Percentiles rank a stretch among this genome's conserved stretches.
These are phyloP conservation scores for Drosophila birchii DNA, from an alignment of 2,888 invertebrate species.

Conservation along the genomic window DNA sequence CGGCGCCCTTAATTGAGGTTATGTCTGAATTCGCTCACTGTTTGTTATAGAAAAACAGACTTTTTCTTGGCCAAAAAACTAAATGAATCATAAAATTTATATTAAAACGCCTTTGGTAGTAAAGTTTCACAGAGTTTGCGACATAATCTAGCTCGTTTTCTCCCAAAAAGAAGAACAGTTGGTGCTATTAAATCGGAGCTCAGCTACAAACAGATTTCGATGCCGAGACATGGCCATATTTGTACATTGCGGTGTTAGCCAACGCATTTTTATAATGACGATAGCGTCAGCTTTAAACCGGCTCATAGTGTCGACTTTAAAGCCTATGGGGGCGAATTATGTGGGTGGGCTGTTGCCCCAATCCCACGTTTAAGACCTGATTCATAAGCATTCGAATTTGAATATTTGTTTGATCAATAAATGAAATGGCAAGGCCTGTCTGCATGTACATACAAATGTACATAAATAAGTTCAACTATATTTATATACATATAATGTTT, in stretches of 20 bases:
- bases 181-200: slow-evolving; percentile 4
- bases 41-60: rapidly evolving
- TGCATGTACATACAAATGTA: too few relatives aligned
- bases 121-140: background rate
- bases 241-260: slow-evolving; percentile 23
- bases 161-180: slow-evolving; percentile 14
- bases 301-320: slow-evolving; percentile 3
- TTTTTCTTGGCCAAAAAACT: background rate
- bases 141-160: background rate
- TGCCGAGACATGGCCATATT: slow-evolving; percentile 5
- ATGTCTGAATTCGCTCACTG: slow-evolving; percentile 12
- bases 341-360: slow-evolving; percentile 4
- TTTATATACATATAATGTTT: background rate
- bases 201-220: slow-evolving; percentile 9
- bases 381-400: background rate
- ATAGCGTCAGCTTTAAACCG: slow-evolving; percentile 8
- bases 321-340: background rate
- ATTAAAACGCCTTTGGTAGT: background rate
- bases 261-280: slow-evolving; percentile 31
- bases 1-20: slow-evolving; percentile 42
- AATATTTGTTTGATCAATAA: slow-evolving; percentile 30
- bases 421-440: background rate
- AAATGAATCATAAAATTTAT: background rate
- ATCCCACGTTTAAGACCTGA: slow-evolving; percentile 5
- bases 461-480: background rate